phyloP scores from a whole-genome alignment of 2,113 vertebrate genomes.

The Ginglymostoma cirratum region DNA sequence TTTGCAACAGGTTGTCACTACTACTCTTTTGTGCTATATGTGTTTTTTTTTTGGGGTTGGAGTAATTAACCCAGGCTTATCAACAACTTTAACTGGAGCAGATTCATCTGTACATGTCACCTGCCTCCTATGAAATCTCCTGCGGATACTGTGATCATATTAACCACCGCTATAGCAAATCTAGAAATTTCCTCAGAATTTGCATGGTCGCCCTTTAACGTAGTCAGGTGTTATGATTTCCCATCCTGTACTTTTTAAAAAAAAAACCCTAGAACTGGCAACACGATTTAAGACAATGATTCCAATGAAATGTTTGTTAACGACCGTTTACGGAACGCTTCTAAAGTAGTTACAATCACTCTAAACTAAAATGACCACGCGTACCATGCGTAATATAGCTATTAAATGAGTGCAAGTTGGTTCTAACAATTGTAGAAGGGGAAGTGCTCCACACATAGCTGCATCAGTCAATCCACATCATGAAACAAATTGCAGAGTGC shows the following conservation, averaged over 20 bases:
- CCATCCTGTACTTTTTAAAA: neutral
- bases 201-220: neutral
- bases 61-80: neutral
- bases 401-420: neutral
- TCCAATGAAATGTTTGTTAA: neutral
- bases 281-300: too few relatives aligned
- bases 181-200: neutral
- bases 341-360: neutral
- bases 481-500: neutral
- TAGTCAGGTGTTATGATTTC: neutral
- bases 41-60: neutral
- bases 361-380: neutral
- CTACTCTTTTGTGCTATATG: conserved; percentile 31
- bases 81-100: too few relatives aligned
- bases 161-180: neutral
- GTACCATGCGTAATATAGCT: neutral
- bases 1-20: conserved; percentile 48
- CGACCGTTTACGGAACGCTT: neutral
- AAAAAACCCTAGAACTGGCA: neutral
- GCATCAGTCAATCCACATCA: neutral
- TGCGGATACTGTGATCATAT: neutral
- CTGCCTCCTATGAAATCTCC: neutral
- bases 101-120: neutral
- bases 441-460: conserved; percentile 8
- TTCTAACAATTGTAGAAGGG: neutral